Evolutionary conservation across 2,888 invertebrate species (phyloP).

Genomic region (Stegophylla sp.): DNA sequence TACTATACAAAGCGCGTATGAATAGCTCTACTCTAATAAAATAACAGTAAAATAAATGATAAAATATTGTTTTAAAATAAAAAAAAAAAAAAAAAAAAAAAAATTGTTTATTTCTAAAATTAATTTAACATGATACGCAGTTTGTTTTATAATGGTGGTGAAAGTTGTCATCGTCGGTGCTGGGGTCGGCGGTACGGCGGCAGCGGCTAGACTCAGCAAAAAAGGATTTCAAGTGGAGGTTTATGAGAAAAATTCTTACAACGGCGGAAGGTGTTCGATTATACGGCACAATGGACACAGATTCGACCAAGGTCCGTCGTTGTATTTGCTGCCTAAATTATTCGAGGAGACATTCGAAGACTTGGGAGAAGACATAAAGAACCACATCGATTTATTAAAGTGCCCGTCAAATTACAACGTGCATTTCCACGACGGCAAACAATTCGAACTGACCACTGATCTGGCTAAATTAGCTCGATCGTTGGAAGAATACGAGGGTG

Average conservation of each 20-base stretch:
- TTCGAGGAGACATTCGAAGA: constrained; percentile 37
- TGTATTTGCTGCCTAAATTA: constrained; percentile 35
- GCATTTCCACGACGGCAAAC: constrained; percentile 24
- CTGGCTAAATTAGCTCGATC: constrained; percentile 3
- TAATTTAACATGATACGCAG: no score
- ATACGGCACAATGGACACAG: constrained; percentile 36
- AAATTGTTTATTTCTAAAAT: no score
- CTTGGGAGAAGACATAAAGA: constrained; percentile 10
- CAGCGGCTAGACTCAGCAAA: constrained; percentile 44
- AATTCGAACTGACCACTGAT: constrained; percentile 2
- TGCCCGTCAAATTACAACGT: constrained; percentile 8
- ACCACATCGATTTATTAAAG: constrained; percentile 14
- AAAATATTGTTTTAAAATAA: no score
- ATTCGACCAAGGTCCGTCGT: constrained; percentile 35
- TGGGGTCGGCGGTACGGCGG: constrained; percentile 32
- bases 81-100: no score
- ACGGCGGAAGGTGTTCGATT: constrained; percentile 34
- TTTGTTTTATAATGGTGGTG: constrained; percentile 1
- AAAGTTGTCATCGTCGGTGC: constrained; percentile 33
- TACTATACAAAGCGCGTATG: no score
- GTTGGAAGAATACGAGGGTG: constrained; percentile 26
- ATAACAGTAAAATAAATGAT: no score
- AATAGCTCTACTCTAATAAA: no score
- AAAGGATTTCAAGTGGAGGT: constrained; percentile 42
- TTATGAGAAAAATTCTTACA: constrained; percentile 39